Evolutionary conservation across 1,140 invertebrate species (phyloP).

Genomic region (Zelostemma sp.): DNA sequence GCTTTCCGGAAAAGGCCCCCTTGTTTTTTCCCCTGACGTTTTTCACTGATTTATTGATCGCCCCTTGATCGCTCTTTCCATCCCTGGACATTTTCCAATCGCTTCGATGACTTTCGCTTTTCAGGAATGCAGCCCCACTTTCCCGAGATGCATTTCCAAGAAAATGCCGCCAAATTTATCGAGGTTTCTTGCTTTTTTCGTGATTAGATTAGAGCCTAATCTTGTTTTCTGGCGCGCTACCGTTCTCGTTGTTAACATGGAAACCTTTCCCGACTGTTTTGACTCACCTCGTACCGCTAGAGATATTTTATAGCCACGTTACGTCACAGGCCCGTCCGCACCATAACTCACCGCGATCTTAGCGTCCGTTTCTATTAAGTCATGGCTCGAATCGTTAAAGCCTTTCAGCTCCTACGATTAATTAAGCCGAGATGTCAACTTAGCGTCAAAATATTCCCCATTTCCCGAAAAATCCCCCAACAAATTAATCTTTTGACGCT

Average conservation of each 20-base stretch:
- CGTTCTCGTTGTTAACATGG: slow-evolving; percentile 47
- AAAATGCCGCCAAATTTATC: too few relatives aligned
- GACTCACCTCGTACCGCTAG: slow-evolving; percentile 43
- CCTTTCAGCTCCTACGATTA: slow-evolving; percentile 33
- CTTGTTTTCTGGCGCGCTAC: slow-evolving; percentile 35
- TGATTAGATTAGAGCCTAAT: too few relatives aligned
- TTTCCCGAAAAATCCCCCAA: too few relatives aligned
- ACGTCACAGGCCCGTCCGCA: slow-evolving; percentile 53
- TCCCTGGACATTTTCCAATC: too few relatives aligned
- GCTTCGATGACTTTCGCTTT: too few relatives aligned
- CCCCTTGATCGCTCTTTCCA: too few relatives aligned
- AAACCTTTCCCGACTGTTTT: slow-evolving; percentile 48
- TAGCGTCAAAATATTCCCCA: slow-evolving; percentile 38
- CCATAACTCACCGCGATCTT: slow-evolving; percentile 56
- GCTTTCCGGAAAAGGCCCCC: not conserved
- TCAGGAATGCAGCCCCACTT: too few relatives aligned
- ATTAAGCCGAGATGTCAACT: slow-evolving; percentile 41
- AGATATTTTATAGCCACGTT: slow-evolving; percentile 55
- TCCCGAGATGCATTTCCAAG: too few relatives aligned
- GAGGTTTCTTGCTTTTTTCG: too few relatives aligned
- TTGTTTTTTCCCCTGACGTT: too few relatives aligned
- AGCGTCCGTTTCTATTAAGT: slow-evolving; percentile 55
- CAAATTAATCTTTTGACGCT: too few relatives aligned
- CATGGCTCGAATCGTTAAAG: slow-evolving; percentile 42
- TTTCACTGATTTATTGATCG: too few relatives aligned